Base-by-base conservation (phyloP, 2,113 vertebrate genomes). In the Barbus barbus region DNA sequence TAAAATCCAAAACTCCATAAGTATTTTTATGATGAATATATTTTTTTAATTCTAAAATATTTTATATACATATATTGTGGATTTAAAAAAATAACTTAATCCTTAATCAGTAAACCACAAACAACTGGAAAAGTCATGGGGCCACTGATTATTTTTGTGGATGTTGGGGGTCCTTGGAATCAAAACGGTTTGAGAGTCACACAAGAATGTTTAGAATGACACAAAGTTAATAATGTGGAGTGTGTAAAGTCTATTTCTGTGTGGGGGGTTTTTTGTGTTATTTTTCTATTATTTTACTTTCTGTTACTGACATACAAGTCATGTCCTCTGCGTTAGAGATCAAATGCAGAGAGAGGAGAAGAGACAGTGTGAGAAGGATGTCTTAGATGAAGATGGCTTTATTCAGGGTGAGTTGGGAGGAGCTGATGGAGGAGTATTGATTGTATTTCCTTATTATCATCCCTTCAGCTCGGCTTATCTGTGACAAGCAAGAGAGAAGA, bases 381-480 rank as follows among this genome's bases (percentile, higher is more conserved):
- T 72, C 38, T 38, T 63, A 22, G 46, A 36, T 58, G 46, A 36
- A 41, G 46, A 86, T 82, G 81, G 44, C 78, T 85, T 48, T 75
- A 74, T 82, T 83, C 9, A 26, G 83, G 75, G 63, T 75, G 71
- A 82, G 82, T 8, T 8, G 22, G 85, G 81, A 46, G 65, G 83
- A 84, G 81, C 18, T 13, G 24, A 86, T 83, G 83, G 61, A 88
- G 82, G 80, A 78, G 89, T 90, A 91, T 90, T 87, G 86, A 84
- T 88, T 84, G 81, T 86, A 72, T 67, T 90, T 73, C 84, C 85
- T 85, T 87, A 90, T 92, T 91, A 91, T 92, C 89, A 79, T 24
- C 83, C 67, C 60, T 89, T 87, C 86, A 84, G 82, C 76, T 86
- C 83, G 74, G 84, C 87, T 91, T 88, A 91, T 91, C 89, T 20